Base-by-base conservation (phyloP, 2,113 vertebrate genomes). In the Gobius niger region DNA sequence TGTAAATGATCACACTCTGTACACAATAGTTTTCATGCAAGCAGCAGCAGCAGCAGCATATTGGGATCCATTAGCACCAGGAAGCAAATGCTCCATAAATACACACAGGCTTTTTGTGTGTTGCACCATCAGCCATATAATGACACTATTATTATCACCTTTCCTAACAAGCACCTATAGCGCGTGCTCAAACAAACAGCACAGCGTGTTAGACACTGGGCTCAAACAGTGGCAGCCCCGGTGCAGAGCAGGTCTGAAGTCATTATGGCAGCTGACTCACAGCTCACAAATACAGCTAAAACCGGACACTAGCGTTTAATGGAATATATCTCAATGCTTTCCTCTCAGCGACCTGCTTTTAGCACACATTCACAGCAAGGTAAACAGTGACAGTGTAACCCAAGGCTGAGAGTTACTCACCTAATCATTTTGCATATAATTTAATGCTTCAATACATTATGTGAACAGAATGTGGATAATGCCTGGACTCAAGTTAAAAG, bases 261-360 rank as follows among this genome's bases (percentile, higher is more conserved):
- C 69, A 70, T 80, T 76, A 72, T 76, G 40, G 51, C 0, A 24
- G 41, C 67, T 82, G 77, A 86, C 63, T 86, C 84, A 81, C 63
- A 47, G 54, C 53, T 57, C 19, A 53, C 7, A 50, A 54, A n/a
- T n/a, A 24, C 41, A 68, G 59, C 51, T 54, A 67, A 73, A 44
- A 59, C 50, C 51, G 52, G 47, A 42, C 13, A 46, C 72, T 44
- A 42, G 10, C 61, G 52, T 54, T 57, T 53, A 44, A 72, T n/a
- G 72, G 46, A 56, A 19, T 42, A 42, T 64, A 71, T 63, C 67
- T 11, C 42, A 24, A 65, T 67, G 47, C 14, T 24, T 10, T 24
- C 18, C 49, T 47, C 60, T 77, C 54, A 50, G 16, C 63, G 50
- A 54, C 11, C 24, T 65, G 42, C 73, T 60, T 60, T 67, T 40